Percentiles rank a stretch among this genome's conserved stretches.
Conservation (phyloP, 2,113 vertebrate species). For the Ophthalmolycus amberensis region DNA sequence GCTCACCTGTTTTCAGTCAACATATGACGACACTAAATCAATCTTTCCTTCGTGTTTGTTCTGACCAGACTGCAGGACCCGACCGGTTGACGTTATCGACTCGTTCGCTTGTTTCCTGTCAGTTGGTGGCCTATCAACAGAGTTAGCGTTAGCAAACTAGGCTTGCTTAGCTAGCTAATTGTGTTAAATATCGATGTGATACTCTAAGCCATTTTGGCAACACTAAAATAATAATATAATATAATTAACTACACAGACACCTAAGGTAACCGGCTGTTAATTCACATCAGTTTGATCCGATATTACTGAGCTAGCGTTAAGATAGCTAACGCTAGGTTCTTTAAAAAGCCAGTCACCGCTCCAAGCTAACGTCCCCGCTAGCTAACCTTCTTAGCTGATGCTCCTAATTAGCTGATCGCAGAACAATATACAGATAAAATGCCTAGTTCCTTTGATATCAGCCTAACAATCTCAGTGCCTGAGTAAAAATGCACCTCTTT, state of each 20-base stretch:
- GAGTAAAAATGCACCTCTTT: not conserved
- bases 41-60: slow-evolving; percentile 27
- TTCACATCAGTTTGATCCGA: not conserved
- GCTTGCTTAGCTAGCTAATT: slow-evolving; percentile 25
- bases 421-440: not conserved
- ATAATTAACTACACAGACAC: not conserved
- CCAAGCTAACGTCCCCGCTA: slow-evolving; percentile 38
- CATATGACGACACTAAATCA: slow-evolving; percentile 73
- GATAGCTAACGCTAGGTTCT: not conserved
- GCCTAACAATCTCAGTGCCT: fast-evolving
- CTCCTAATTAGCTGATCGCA: not conserved
- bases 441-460: not conserved
- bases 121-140: slow-evolving; percentile 41
- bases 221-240: not conserved
- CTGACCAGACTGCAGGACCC: not conserved
- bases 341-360: slow-evolving; percentile 24
- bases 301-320: slow-evolving; percentile 13
- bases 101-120: slow-evolving; percentile 30
- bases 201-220: slow-evolving; percentile 23
- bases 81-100: slow-evolving; percentile 7
- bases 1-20: slow-evolving; percentile 84
- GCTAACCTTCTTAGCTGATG: not conserved
- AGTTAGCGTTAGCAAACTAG: slow-evolving; percentile 30
- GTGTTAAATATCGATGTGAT: not conserved
- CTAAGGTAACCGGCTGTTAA: not conserved